Evolutionary conservation across 2,888 invertebrate species (phyloP), one percentile per base, ranked within the genome.

Genomic region (Caenorhabditis sp.): DNA sequence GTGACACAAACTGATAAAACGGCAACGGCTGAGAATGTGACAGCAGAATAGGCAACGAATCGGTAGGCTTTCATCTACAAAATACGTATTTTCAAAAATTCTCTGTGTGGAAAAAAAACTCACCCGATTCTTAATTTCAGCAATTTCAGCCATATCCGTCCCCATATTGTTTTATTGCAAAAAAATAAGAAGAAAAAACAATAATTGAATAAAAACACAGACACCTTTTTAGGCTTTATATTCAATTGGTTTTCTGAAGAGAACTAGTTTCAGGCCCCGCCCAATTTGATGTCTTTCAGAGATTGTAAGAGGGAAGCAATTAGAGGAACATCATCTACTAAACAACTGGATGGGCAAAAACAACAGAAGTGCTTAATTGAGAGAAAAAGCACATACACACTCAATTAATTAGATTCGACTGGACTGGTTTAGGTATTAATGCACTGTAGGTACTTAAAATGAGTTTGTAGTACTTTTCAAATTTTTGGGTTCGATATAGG

Each of bases 1-100:
- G 86, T 84, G 23, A 79, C 77, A 52, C 79, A 77, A 43, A 72
- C 70, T 54, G 63, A 72, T 20, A 68, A 52, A 26, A 72, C 72
- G n/a, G 72, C 72, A 26, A 72, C 72, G 12, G 67, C 68, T 8
- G 77, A 77, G 70, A 77, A 77, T 0, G 70, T 63, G 25, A 76
- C 75, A 21, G 75, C 75, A 27, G 77, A 77, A 53, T 77, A 77
- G 58, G 77, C 77, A 21, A 77, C 77, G 59, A 77, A 75, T 26
- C 77, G 71, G 25, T 77, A 77, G 25, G 77, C 77, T 64, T 75
- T 75, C 71, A 77, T 77, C 68, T 68, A 65, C 20, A 68, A 66
- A 60, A 38, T 50, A n/a, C 52, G 14, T 17, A 43, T 17, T 7
- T 12, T 7, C 43, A 43, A 43, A 43, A 17, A 43, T 10, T 14